A percentile compares a stretch with the other conserved stretches of the same genome.
Evolutionary conservation across 2,888 invertebrate genomes (phyloP).

Genomic region (Caradrina clavipalpis): DNA sequence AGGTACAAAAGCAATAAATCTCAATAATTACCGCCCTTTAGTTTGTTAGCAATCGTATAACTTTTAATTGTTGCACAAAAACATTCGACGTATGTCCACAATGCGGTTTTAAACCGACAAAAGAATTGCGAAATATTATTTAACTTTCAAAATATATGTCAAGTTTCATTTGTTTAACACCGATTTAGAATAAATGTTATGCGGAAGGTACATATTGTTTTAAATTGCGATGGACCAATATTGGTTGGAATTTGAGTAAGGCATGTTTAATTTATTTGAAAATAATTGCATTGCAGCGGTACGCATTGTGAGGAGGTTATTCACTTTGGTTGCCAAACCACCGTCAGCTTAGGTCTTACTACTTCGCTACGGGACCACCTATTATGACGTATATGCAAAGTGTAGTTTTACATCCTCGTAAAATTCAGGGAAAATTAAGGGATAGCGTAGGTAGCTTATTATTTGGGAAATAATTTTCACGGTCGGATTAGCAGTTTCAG

Average conservation of each 20-base stretch:
- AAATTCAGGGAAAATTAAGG: too few species aligned
- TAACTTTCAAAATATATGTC: constrained; percentile 36
- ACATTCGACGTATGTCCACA: constrained; percentile 19
- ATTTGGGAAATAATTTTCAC: too few species aligned
- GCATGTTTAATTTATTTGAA: too few species aligned
- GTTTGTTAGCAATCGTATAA: constrained; percentile 28
- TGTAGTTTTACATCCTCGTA: too few species aligned
- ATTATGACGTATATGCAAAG: too few species aligned
- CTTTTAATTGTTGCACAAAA: constrained; percentile 41
- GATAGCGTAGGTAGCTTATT: too few species aligned
- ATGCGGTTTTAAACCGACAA: constrained; percentile 1
- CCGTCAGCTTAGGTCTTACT: too few species aligned
- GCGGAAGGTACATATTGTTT: constrained; percentile 17
- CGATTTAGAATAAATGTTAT: constrained; percentile 18
- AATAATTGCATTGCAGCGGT: too few species aligned
- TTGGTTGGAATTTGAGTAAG: not conserved
- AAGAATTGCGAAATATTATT: constrained; percentile 32
- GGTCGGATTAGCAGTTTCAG: too few species aligned
- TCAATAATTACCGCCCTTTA: constrained; percentile 46
- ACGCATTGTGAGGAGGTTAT: too few species aligned
- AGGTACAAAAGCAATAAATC: constrained; percentile 21
- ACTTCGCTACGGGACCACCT: too few species aligned
- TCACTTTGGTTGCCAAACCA: too few species aligned
- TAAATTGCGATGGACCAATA: constrained; percentile 6
- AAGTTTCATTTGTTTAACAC: constrained; percentile 33